Base-by-base conservation (phyloP, 2,797 vertebrate species). In the Takifugu ocellatus region DNA sequence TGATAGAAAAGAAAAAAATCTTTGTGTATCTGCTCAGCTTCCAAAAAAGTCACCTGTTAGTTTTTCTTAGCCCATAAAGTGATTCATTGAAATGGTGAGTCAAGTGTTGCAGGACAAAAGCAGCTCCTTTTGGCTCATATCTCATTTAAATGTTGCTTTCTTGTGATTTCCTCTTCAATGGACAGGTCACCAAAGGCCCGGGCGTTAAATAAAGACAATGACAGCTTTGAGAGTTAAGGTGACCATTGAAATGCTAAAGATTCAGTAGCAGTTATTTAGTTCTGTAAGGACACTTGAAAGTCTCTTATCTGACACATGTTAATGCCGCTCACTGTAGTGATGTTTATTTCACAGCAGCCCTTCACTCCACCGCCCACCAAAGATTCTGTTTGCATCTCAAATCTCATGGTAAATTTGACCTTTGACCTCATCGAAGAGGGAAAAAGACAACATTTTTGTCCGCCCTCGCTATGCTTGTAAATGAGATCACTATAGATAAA, bases 141-240 rank as follows among this genome's bases (percentile, higher is more conserved):
- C 72, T 82, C 78, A 87, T 89, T 88, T 83, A 79, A 84, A 90
- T 87, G 78, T 85, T 85, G 70, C 72, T 86, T 82, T 79, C 81
- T 88, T 89, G 82, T 87, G 80, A 91, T 90, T 90, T 87, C 82
- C 87, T 86, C 84, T 77, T 90, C 86, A 90, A 88, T 88, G 74
- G 77, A 65, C 16, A 83, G 88, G 77, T 85, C 79, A 84, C 73
- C 68, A 80, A 86, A 78, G 63, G 44, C 60, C 70, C 10, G 49
- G 69, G 51, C 73, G 86, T 87, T 91, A 88, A 85, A 83, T 84
- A 88, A 85, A 92, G 90, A 92, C 91, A 93, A 92, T 90, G 84
- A 86, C 83, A 90, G 86, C 88, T 91, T 90, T 88, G 82, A 91
- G 81, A 90, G 86, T 88, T 88, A 90, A 89, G 87, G 86, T 75